A percentile compares a stretch with the other conserved stretches of the same genome.
phyloP scores from a whole-genome alignment of 2,797 vertebrate species.

The Sparidentex hasta region DNA sequence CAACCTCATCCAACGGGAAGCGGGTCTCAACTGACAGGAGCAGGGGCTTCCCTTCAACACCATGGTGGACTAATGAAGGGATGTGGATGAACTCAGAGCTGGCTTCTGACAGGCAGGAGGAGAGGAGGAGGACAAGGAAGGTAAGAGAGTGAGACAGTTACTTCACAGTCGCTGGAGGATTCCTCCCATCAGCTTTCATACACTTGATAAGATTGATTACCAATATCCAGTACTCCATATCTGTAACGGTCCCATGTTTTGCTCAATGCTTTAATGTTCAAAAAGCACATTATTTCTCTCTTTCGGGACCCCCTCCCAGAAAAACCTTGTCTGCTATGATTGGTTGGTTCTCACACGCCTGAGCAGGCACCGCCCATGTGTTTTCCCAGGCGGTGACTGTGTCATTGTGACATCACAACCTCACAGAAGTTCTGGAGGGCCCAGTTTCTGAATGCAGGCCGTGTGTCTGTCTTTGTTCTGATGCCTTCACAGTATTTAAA shows the following conservation, averaged over 20 bases:
- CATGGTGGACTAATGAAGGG: conserved; percentile 83
- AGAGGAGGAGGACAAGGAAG: conserved; percentile 7
- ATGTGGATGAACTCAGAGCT: conserved; percentile 65
- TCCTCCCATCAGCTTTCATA: background rate
- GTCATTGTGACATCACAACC: too few relatives aligned
- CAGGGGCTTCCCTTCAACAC: conserved; percentile 86
- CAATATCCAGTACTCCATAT: background rate
- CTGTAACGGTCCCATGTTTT: background rate
- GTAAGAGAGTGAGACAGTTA: conserved; percentile 20
- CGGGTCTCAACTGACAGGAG: conserved; percentile 87
- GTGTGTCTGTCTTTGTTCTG: too few relatives aligned
- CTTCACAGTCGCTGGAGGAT: background rate
- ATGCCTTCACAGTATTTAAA: too few relatives aligned
- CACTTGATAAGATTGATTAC: background rate
- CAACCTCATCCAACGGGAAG: conserved; percentile 83
- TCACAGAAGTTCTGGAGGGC: too few relatives aligned
- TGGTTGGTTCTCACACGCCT: too few relatives aligned
- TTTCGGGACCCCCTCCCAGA: too few relatives aligned
- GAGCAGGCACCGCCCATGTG: too few relatives aligned
- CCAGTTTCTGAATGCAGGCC: too few relatives aligned
- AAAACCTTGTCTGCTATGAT: too few relatives aligned
- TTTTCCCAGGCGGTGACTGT: too few relatives aligned
- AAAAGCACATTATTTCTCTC: too few relatives aligned
- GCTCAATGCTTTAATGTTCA: too few relatives aligned
- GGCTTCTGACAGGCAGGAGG: conserved; percentile 61